A percentile compares a stretch with the other conserved stretches of the same genome.
phyloP scores from a whole-genome alignment of 2,797 vertebrate species.

The Euthynnus affinis region DNA sequence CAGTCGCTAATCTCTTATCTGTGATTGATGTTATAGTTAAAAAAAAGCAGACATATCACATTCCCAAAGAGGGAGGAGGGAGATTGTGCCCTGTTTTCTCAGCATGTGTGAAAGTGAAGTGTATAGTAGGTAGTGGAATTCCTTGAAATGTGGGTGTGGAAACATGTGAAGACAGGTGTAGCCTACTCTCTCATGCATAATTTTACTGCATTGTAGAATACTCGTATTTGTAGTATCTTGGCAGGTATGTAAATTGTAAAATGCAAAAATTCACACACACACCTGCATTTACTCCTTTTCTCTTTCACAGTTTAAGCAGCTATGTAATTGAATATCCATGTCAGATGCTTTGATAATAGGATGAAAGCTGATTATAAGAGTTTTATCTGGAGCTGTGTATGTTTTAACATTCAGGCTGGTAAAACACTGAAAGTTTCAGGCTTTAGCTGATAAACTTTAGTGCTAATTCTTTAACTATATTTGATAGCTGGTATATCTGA shows the following conservation, averaged over 20 bases:
- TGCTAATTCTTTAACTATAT: background rate
- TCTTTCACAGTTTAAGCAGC: background rate
- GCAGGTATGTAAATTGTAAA: background rate
- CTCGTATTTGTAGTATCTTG: background rate
- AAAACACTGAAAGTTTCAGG: background rate
- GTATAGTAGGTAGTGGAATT: slow-evolving; percentile 10
- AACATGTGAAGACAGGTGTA: background rate
- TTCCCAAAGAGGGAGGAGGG: slow-evolving; percentile 39
- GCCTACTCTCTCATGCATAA: background rate
- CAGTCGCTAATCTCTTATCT: background rate
- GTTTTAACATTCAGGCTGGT: background rate
- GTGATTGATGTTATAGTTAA: background rate
- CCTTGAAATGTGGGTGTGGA: slow-evolving; percentile 11
- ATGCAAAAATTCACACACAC: background rate
- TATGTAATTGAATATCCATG: background rate
- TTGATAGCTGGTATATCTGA: background rate
- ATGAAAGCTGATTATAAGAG: background rate
- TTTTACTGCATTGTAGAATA: background rate
- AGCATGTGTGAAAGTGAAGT: background rate
- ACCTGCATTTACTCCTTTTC: background rate
- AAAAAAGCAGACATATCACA: slow-evolving; percentile 40
- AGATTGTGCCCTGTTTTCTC: background rate
- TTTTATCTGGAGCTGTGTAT: slow-evolving; percentile 28
- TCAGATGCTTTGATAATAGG: background rate
- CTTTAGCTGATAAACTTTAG: background rate